Evolutionary conservation across 30 jellyfish, hydroid and myxozoan species (phyloP).

Genomic region (Turritopsis rubra): DNA sequence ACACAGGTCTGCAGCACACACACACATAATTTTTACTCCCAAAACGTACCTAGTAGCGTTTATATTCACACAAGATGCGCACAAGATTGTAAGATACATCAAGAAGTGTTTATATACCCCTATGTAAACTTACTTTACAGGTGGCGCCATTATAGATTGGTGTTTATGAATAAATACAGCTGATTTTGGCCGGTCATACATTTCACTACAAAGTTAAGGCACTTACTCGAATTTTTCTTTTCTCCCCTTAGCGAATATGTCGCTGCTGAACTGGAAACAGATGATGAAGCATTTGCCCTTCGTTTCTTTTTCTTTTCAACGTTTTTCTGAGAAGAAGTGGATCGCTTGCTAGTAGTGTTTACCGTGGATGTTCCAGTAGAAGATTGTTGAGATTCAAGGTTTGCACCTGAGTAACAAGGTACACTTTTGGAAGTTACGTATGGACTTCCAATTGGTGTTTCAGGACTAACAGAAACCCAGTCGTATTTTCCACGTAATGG

Average conservation of each 20-base stretch:
- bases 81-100: too few relatives aligned
- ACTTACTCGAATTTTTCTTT: neutral
- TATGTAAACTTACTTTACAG: neutral
- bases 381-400: neutral
- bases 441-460: conserved; percentile 6
- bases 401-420: conserved; percentile 18
- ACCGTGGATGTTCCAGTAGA: neutral
- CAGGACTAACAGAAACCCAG: conserved; percentile 41
- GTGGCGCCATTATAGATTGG: neutral
- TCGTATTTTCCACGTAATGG: conserved; percentile 60
- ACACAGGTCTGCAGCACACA: too few relatives aligned
- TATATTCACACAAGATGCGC: too few relatives aligned
- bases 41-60: too few relatives aligned
- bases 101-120: neutral
- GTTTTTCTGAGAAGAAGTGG: neutral
- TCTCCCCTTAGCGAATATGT: neutral
- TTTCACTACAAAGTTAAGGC: neutral
- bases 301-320: neutral
- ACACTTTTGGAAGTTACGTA: neutral
- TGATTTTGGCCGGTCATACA: neutral
- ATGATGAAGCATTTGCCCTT: neutral
- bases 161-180: neutral
- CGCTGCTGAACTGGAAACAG: neutral
- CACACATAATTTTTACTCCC: too few relatives aligned
- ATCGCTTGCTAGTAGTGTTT: neutral